Conservation (phyloP, 2,113 vertebrate genomes). For the Aix galericulata region DNA sequence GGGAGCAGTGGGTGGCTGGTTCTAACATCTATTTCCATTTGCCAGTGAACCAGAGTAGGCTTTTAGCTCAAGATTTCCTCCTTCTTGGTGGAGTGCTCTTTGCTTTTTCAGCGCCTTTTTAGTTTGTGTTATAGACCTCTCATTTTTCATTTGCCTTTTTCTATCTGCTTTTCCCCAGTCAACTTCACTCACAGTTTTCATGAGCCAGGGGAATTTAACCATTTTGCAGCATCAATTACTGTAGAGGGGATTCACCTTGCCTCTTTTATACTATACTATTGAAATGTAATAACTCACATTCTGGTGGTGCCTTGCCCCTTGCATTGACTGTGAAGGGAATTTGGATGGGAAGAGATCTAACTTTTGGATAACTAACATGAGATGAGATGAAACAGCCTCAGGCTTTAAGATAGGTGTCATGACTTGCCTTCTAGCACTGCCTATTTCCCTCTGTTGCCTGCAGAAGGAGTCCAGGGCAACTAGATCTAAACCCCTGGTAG, state of each 20-base stretch:
- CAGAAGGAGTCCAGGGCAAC: background rate
- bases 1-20: background rate
- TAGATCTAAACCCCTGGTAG: background rate
- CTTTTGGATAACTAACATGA: background rate
- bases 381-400: background rate
- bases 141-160: background rate
- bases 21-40: background rate
- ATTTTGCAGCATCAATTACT: background rate
- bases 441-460: background rate
- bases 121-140: background rate
- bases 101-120: background rate
- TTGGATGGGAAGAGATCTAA: background rate
- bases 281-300: background rate
- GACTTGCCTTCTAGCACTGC: background rate
- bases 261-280: background rate
- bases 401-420: background rate
- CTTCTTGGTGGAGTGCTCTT: background rate
- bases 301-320: background rate
- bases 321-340: background rate
- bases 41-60: background rate
- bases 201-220: background rate
- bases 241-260: background rate
- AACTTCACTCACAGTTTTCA: background rate
- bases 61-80: background rate
- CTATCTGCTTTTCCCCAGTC: background rate